Conservation (phyloP, 1,140 invertebrate species). For the Anastatus disparis region DNA sequence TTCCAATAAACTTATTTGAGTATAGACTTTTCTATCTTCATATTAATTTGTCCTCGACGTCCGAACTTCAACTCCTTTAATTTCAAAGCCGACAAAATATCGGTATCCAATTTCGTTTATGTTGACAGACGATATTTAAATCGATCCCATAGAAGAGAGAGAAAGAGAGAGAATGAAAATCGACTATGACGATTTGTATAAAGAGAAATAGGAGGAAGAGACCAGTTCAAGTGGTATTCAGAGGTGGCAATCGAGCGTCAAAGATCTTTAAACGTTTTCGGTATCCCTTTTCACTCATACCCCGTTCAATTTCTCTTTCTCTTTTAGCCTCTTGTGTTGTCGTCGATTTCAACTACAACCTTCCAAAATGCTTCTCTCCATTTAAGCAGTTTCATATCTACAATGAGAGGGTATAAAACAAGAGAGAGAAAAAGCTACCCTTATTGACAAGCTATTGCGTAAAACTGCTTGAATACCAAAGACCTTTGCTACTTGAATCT, state of each 20-base stretch:
- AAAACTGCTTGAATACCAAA: conserved; percentile 21
- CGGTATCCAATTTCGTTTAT: conserved; percentile 1
- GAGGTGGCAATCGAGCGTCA: conserved; percentile 53
- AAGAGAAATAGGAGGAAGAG: conserved; percentile 19
- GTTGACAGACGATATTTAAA: conserved; percentile 21
- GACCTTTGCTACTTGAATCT: conserved; percentile 12
- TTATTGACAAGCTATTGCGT: conserved; percentile 48
- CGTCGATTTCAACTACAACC: background rate
- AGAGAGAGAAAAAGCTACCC: conserved; percentile 32
- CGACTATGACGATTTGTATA: background rate
- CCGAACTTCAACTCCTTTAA: background rate
- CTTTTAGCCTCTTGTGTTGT: background rate
- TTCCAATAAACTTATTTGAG: too few species aligned
- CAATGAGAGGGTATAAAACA: conserved; percentile 16
- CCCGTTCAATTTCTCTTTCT: conserved; percentile 36
- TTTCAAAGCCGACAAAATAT: background rate
- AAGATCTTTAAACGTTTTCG: conserved; percentile 57
- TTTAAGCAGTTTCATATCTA: background rate
- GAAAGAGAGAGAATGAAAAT: conserved; percentile 1
- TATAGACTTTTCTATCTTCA: too few species aligned
- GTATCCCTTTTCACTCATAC: conserved; percentile 44
- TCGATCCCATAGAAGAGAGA: background rate
- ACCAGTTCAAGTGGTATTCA: conserved; percentile 48
- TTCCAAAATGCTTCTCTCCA: background rate
- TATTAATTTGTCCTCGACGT: too few species aligned